Evolutionary conservation across 2,797 vertebrate species (phyloP).

Genomic region (Trachurus trachurus): DNA sequence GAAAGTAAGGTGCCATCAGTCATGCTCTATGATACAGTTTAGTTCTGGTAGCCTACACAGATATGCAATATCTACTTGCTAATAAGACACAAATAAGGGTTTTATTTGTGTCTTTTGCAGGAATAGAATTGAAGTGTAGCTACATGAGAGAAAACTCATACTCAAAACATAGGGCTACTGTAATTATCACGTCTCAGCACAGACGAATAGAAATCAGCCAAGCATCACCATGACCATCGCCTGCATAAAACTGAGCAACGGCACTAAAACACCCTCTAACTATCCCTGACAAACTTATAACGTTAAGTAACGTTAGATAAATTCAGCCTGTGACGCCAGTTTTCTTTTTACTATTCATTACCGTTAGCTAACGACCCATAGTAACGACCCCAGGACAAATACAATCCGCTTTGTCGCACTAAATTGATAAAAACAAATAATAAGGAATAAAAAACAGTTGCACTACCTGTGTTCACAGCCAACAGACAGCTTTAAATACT

Average conservation of each 20-base stretch:
- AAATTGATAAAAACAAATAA: background rate
- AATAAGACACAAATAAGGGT: background rate
- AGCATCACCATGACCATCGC: background rate
- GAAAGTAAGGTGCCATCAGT: background rate
- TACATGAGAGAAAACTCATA: too few relatives aligned
- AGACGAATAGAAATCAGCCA: background rate
- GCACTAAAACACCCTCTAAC: too few relatives aligned
- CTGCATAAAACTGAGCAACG: background rate
- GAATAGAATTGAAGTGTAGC: too few relatives aligned
- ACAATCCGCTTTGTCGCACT: background rate
- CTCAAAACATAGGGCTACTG: too few relatives aligned
- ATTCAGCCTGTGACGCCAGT: background rate
- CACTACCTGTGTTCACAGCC: fast-evolving
- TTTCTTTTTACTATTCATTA: background rate
- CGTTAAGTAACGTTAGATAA: background rate
- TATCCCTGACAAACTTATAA: too few relatives aligned
- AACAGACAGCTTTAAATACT: fast-evolving
- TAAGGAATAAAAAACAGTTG: background rate
- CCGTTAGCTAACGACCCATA: background rate
- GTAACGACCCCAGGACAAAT: background rate
- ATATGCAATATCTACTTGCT: background rate
- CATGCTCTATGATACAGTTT: background rate
- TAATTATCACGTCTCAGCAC: too few relatives aligned
- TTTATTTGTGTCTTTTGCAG: too few relatives aligned
- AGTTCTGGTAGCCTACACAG: background rate